A percentile compares a stretch with the other conserved stretches of the same genome.
phyloP scores from a whole-genome alignment of 2,888 invertebrate genomes.

The Melieria crassipennis region DNA sequence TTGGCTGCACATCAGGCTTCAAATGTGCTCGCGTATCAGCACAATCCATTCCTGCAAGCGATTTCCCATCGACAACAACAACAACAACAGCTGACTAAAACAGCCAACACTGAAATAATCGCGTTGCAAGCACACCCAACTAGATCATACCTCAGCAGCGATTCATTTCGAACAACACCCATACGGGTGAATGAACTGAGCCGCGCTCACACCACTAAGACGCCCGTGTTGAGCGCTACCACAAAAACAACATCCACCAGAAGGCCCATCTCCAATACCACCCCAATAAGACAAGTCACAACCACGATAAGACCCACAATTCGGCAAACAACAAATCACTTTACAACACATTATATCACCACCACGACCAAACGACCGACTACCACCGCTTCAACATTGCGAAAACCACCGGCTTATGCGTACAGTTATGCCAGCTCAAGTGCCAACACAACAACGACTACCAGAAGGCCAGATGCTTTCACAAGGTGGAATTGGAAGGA shows the following conservation, averaged over 20 bases:
- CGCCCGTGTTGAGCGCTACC: not conserved
- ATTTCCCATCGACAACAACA: constrained; percentile 9
- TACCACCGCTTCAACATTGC: constrained; percentile 7
- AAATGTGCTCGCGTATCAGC: constrained; percentile 26
- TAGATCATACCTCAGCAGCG: constrained; percentile 48
- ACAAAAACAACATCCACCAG: constrained; percentile 25
- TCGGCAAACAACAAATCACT: constrained; percentile 28
- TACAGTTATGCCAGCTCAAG: not conserved
- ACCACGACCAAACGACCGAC: constrained; percentile 22
- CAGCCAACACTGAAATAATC: constrained; percentile 20
- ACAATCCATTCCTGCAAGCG: constrained; percentile 47
- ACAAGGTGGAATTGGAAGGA: constrained; percentile 26
- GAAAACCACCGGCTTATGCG: constrained; percentile 5
- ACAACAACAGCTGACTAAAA: constrained; percentile 7
- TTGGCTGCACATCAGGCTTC: not conserved
- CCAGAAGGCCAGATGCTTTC: constrained; percentile 25
- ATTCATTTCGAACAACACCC: constrained; percentile 33
- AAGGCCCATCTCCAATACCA: constrained; percentile 2
- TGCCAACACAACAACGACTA: constrained; percentile 18
- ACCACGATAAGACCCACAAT: constrained; percentile 5
- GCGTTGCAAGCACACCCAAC: constrained; percentile 21
- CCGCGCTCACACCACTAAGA: constrained; percentile 18
- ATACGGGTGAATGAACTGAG: constrained; percentile 34
- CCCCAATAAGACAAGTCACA: not conserved
- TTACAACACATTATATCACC: constrained; percentile 26